phyloP scores from a whole-genome alignment of 2,888 invertebrate species.

The Flexamia atlantica region DNA sequence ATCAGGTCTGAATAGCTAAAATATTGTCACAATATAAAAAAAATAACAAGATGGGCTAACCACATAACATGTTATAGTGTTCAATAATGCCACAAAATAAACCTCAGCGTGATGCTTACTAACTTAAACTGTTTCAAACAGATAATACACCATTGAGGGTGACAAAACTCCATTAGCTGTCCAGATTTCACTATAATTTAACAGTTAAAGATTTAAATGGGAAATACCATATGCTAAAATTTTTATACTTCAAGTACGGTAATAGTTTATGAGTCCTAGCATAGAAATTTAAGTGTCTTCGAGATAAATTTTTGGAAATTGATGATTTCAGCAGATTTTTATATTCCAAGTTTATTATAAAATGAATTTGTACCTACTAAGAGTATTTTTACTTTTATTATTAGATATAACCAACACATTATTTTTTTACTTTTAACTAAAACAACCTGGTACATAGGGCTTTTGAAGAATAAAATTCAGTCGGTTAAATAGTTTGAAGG shows the following conservation, averaged over 20 bases:
- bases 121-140: neutral
- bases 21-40: conserved; percentile 58
- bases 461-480: no score
- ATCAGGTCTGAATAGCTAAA: conserved; percentile 59
- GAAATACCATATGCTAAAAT: neutral
- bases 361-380: no score
- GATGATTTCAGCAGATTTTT: no score
- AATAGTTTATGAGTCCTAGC: no score
- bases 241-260: no score
- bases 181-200: neutral
- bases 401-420: no score
- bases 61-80: conserved; percentile 42
- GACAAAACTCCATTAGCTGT: neutral
- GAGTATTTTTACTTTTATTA: no score
- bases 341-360: no score
- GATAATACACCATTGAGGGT: neutral
- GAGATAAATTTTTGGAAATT: conserved; percentile 1
- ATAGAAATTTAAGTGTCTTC: neutral
- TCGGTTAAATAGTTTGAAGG: no score
- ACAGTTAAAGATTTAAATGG: neutral
- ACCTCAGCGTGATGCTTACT: conserved; percentile 2
- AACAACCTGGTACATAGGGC: no score
- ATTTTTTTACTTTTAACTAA: no score
- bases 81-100: conserved; percentile 54
- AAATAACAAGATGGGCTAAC: conserved; percentile 49